Base-by-base conservation (phyloP, 2,888 invertebrate species). In the Scaptomyza caliginosa region DNA sequence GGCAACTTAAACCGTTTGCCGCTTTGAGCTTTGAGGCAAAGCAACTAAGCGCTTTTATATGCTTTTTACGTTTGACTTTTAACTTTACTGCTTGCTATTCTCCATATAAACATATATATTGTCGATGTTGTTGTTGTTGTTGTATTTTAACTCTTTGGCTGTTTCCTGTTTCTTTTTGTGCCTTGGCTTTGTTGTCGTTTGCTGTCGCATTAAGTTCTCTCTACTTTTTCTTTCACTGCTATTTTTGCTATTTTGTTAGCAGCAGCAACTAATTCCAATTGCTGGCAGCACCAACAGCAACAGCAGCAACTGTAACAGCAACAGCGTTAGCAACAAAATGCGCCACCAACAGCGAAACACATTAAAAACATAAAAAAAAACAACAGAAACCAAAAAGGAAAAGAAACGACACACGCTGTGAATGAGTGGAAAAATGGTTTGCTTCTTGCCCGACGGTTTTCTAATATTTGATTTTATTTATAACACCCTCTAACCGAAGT, bases 381-480 rank as follows among this genome's bases (percentile, higher is more conserved):
- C n/a, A n/a, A n/a, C n/a, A n/a, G n/a, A n/a, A n/a, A n/a, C n/a
- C n/a, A n/a, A n/a, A n/a, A n/a, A n/a, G n/a, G 7, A 5, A 7
- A n/a, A 24, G 7, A 32, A 32, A 13, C 32, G 32, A 66, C 69
- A 71, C 70, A 71, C 65, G 78, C 73, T 72, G 73, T 28, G 59
- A 11, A 28, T 42, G 57, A 48, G 48, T 23, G 17, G 28, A 13
- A 24, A 38, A 10, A 19, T 28, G 56, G 34, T 8, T 62, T 71
- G 62, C 65, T 28, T 34, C 32, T 21, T 63, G 70, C 51, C 54
- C 50, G 55, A 59, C 26, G 57, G 4, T 59, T 76, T 64, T 74
- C 73, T 76, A 68, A 81, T 80, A 81, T 80, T 81, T 83, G 74
- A 79, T 77, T 77, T 81, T 75, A 65, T 81, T 77, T 72, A 46